Conservation (phyloP, 2,888 invertebrate genomes). For the Troilus luridus region DNA sequence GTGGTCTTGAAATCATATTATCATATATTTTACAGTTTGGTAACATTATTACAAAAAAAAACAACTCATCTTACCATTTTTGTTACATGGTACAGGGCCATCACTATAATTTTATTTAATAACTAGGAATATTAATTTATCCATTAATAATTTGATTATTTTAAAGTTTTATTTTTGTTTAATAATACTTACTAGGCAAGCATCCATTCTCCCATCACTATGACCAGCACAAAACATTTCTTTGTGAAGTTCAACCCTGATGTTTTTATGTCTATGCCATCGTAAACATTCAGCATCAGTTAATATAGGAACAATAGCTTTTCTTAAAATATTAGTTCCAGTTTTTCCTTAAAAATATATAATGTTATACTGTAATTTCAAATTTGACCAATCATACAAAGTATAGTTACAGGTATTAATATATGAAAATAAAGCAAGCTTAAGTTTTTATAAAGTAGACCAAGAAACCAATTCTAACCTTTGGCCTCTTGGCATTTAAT, state of each 20-base stretch:
- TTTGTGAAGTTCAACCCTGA: slow-evolving; percentile 80
- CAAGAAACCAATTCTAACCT: no score
- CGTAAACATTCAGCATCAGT: slow-evolving; percentile 82
- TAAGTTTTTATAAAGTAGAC: background rate
- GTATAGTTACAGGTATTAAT: background rate
- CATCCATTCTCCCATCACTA: slow-evolving; percentile 85
- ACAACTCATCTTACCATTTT: no score
- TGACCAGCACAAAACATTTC: slow-evolving; percentile 91
- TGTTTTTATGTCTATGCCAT: slow-evolving; percentile 87
- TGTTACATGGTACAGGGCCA: no score
- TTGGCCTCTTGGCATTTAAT: no score
- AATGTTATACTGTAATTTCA: background rate
- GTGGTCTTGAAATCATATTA: background rate
- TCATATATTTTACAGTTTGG: background rate
- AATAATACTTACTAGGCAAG: slow-evolving; percentile 76
- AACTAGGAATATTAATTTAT: background rate
- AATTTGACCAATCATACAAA: background rate
- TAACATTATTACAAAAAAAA: no score
- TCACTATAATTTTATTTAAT: no score
- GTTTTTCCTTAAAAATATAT: slow-evolving; percentile 72
- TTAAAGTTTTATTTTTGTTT: background rate
- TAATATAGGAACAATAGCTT: slow-evolving; percentile 85
- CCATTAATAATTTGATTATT: background rate
- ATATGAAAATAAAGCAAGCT: background rate
- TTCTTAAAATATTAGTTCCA: slow-evolving; percentile 85